phyloP scores from a whole-genome alignment of 2,888 invertebrate genomes.

The Watsonalla binaria region DNA sequence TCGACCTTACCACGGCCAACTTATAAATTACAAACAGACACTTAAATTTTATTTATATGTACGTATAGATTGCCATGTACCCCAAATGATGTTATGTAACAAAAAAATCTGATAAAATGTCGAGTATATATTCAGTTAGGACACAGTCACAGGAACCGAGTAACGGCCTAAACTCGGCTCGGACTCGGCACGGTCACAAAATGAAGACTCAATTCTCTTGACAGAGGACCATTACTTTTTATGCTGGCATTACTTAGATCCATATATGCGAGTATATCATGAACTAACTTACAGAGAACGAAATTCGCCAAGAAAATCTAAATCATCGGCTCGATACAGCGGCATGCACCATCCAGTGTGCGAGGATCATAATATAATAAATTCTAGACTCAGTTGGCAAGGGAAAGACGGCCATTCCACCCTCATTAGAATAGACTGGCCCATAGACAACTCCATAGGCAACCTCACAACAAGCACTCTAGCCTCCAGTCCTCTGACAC shows the following conservation, averaged over 20 bases:
- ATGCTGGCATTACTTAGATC: conserved; percentile 6
- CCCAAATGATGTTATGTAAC: too few relatives aligned
- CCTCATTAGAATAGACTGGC: conserved; percentile 70
- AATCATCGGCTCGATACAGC: conserved; percentile 53
- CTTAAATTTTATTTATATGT: too few relatives aligned
- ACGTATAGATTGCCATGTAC: too few relatives aligned
- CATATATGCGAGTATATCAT: background rate
- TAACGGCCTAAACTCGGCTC: too few relatives aligned
- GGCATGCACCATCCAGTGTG: conserved; percentile 48
- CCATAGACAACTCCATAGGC: conserved; percentile 49
- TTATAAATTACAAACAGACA: too few relatives aligned
- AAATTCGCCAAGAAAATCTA: conserved; percentile 64
- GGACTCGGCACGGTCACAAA: too few relatives aligned
- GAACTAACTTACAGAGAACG: conserved; percentile 58
- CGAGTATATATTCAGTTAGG: too few relatives aligned
- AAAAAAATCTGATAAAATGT: too few relatives aligned
- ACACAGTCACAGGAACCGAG: too few relatives aligned
- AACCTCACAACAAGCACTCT: conserved; percentile 54
- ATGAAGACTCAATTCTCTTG: background rate
- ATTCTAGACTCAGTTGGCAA: conserved; percentile 61
- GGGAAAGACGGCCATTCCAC: conserved; percentile 71
- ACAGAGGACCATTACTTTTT: conserved; percentile 3
- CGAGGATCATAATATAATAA: conserved; percentile 29
- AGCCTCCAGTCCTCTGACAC: conserved; percentile 56
- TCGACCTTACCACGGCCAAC: too few relatives aligned